A percentile compares a stretch with the other conserved stretches of the same genome.
These are phyloP conservation scores for Eurystomus glaucurus DNA, from an alignment of 2,797 vertebrate genomes.

Conservation along the genomic window DNA sequence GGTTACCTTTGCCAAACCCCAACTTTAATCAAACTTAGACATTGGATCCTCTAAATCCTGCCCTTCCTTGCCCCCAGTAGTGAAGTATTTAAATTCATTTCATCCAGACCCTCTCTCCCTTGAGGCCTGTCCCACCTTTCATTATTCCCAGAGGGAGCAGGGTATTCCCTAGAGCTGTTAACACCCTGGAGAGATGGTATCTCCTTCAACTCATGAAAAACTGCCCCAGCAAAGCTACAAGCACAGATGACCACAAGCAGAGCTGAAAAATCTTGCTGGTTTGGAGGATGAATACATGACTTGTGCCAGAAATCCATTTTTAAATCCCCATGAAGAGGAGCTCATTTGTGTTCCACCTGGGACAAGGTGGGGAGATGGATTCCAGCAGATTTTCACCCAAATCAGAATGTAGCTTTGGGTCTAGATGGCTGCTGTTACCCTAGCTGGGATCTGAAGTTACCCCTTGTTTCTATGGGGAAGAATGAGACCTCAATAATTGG, in stretches of 20 bases:
- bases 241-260: not conserved
- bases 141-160: not conserved
- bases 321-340: not conserved
- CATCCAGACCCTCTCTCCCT: not conserved
- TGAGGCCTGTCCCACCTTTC: not conserved
- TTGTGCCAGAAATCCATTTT: not conserved
- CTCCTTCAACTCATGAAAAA: not conserved
- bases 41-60: not conserved
- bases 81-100: not conserved
- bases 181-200: rapidly evolving
- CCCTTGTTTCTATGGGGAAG: not conserved
- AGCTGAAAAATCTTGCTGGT: not conserved
- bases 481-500: not conserved
- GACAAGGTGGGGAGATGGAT: not conserved
- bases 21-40: not conserved
- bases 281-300: not conserved
- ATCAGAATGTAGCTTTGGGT: not conserved
- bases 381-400: not conserved
- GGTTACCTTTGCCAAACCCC: not conserved
- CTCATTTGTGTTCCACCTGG: not conserved
- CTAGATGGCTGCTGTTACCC: not conserved
- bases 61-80: not conserved
- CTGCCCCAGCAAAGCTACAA: not conserved
- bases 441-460: not conserved
- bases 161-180: not conserved